Evolutionary conservation across 2,797 vertebrate species (phyloP).

Genomic region (Malurus leucopterus): DNA sequence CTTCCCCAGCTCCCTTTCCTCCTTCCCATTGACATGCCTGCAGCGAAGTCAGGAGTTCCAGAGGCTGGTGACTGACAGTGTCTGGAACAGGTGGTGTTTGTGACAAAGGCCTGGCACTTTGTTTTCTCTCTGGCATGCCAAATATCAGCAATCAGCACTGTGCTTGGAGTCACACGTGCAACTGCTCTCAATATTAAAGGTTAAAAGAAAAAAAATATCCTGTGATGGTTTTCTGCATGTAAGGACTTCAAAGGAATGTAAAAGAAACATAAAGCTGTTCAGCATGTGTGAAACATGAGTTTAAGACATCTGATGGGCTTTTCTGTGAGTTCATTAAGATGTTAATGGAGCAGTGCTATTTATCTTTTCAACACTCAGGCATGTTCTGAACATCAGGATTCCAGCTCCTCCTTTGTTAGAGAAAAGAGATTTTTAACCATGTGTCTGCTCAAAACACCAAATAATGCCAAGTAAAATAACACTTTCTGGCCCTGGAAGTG

Average conservation of each 20-base stretch:
- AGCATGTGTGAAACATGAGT: conserved; percentile 1
- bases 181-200: background rate
- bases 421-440: background rate
- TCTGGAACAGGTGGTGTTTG: background rate
- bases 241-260: conserved; percentile 1
- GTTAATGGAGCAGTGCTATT: background rate
- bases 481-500: background rate
- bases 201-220: background rate
- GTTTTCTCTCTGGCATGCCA: background rate
- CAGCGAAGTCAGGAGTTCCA: background rate
- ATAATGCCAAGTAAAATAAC: background rate
- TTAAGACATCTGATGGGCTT: background rate
- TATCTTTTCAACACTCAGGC: conserved; percentile 14
- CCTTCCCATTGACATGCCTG: background rate
- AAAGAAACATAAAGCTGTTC: background rate
- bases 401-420: background rate
- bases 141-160: background rate
- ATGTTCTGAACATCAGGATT: background rate
- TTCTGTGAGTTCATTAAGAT: background rate
- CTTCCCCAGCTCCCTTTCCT: background rate
- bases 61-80: background rate
- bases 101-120: background rate
- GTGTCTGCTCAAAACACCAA: background rate
- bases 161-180: background rate
- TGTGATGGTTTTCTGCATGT: background rate